Evolutionary conservation across 2,888 invertebrate species (phyloP).

Genomic region (Drymonia ruficornis): DNA sequence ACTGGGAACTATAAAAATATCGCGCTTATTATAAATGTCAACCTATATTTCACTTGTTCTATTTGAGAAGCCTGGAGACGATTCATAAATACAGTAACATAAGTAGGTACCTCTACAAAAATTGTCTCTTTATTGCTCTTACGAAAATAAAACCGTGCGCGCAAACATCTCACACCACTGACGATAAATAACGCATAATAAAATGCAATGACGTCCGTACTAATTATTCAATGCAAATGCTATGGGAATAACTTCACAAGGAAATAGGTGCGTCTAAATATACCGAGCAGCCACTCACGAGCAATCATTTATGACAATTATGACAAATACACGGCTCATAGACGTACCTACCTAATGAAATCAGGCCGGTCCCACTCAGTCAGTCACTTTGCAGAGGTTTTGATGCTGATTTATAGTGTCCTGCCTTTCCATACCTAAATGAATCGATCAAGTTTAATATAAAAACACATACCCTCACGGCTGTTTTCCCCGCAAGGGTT

Average conservation of each 20-base stretch:
- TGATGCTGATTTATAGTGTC: background rate
- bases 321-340: too few relatives aligned
- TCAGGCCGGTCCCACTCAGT: too few relatives aligned
- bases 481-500: too few relatives aligned
- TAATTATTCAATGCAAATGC: background rate
- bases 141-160: constrained; percentile 25
- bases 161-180: constrained; percentile 16
- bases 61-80: constrained; percentile 14
- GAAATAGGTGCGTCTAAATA: background rate
- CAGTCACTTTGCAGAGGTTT: too few relatives aligned
- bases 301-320: too few relatives aligned
- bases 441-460: too few relatives aligned
- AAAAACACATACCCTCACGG: too few relatives aligned
- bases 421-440: too few relatives aligned
- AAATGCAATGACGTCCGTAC: constrained; percentile 7
- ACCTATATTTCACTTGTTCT: background rate
- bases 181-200: constrained; percentile 13
- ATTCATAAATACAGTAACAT: constrained; percentile 25
- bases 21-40: background rate
- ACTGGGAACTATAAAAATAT: too few relatives aligned
- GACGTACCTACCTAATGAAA: too few relatives aligned
- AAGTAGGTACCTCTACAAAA: constrained; percentile 27
- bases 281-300: too few relatives aligned
- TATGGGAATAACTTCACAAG: background rate
- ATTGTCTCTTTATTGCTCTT: constrained; percentile 25